These are phyloP conservation scores for Mesodorylaimus sp. DNA, from an alignment of 2,888 invertebrate genomes.

Conservation along the genomic window DNA sequence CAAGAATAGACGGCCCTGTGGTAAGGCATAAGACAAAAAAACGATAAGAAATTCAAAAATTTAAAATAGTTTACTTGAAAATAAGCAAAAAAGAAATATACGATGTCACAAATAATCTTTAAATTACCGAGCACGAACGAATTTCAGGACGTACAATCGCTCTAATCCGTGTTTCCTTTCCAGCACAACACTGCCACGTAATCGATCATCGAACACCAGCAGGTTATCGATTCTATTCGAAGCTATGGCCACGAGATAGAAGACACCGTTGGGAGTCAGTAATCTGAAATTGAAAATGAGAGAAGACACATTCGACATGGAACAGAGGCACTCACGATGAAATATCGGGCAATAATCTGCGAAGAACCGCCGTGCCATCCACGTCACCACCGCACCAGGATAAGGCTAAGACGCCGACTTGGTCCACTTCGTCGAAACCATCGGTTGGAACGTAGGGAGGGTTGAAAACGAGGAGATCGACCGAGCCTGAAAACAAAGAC, in stretches of 20 bases:
- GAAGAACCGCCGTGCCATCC: conserved; percentile 12
- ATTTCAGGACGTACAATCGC: conserved; percentile 60
- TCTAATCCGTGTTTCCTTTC: conserved; percentile 67
- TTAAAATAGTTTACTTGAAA: too few species aligned
- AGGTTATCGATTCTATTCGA: conserved; percentile 54
- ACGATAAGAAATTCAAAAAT: too few species aligned
- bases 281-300: conserved; percentile 26
- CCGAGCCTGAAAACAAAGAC: conserved; percentile 1
- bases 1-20: too few species aligned
- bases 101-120: background rate
- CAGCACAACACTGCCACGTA: conserved; percentile 42
- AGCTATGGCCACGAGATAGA: conserved; percentile 68
- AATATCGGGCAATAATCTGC: background rate
- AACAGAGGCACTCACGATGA: background rate
- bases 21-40: too few species aligned
- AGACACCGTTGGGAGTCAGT: conserved; percentile 53
- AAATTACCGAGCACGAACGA: conserved; percentile 24
- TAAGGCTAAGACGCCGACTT: background rate
- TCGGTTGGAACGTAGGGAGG: conserved; percentile 91
- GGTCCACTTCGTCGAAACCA: conserved; percentile 45
- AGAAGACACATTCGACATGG: background rate
- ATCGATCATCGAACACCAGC: conserved; percentile 38
- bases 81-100: too few species aligned
- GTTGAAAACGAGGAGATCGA: conserved; percentile 78
- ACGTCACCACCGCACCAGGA: conserved; percentile 6